phyloP scores from a whole-genome alignment of 2,113 vertebrate species.

The Ictalurus punctatus region DNA sequence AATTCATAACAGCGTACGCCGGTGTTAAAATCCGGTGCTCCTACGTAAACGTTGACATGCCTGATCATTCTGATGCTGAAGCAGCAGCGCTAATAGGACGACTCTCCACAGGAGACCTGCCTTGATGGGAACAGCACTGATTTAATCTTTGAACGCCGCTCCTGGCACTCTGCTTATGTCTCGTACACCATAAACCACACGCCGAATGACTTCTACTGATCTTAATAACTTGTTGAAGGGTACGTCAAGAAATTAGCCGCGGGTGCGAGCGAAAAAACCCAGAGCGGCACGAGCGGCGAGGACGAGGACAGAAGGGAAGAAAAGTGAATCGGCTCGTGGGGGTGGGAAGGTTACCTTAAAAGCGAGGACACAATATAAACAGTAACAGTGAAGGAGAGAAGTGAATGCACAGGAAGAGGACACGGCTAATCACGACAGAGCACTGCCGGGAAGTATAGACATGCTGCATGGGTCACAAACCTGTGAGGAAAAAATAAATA shows the following conservation, averaged over 20 bases:
- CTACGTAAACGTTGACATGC: background rate
- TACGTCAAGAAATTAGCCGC: background rate
- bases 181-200: slow-evolving; percentile 9
- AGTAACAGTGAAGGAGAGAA: background rate
- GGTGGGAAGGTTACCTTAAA: background rate
- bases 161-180: background rate
- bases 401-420: background rate
- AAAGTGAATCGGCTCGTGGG: background rate
- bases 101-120: background rate
- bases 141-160: background rate
- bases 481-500: background rate
- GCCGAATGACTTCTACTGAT: slow-evolving; percentile 11
- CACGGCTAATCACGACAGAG: background rate
- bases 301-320: background rate
- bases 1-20: background rate
- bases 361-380: background rate
- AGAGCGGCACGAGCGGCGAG: background rate
- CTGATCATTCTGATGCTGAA: background rate
- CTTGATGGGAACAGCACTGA: background rate
- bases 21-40: background rate
- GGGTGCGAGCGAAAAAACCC: background rate
- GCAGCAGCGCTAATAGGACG: background rate
- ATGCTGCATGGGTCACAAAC: background rate
- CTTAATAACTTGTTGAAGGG: slow-evolving; percentile 24
- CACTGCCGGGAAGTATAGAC: background rate